A percentile compares a stretch with the other conserved stretches of the same genome.
Conservation (phyloP, 2,113 vertebrate species). For the Corythornis cristatus region DNA sequence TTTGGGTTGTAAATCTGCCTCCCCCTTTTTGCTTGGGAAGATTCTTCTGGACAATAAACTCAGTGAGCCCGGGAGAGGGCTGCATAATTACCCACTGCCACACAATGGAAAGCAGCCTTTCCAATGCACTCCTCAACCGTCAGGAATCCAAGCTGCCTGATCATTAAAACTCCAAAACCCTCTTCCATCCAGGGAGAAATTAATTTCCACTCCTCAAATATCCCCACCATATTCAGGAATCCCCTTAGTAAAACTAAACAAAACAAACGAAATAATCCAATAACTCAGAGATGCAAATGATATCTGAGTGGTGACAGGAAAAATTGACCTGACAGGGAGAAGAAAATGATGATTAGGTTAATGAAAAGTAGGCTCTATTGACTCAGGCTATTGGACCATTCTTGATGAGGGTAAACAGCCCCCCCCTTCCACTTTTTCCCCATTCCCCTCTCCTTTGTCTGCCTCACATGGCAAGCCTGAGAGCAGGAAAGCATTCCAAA, state of each 20-base stretch:
- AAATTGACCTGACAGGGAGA: neutral
- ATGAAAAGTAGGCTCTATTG: conserved; percentile 41
- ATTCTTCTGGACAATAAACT: conserved; percentile 59
- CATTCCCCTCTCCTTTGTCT: neutral
- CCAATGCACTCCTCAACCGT: conserved; percentile 1
- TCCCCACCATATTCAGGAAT: neutral
- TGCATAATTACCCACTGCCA: conserved; percentile 57
- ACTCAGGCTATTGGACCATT: neutral
- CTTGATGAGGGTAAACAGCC: conserved; percentile 22
- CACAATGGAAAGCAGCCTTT: conserved; percentile 55
- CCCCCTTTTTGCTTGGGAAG: conserved; percentile 45
- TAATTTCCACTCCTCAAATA: neutral
- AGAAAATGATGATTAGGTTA: conserved; percentile 33
- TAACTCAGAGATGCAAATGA: neutral
- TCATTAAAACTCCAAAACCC: conserved; percentile 52
- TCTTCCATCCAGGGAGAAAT: neutral
- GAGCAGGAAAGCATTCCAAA: conserved; percentile 42
- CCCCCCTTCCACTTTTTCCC: neutral
- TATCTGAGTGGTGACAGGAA: neutral
- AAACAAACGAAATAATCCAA: neutral
- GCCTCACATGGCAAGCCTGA: neutral
- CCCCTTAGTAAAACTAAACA: neutral
- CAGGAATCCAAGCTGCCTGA: conserved; percentile 43
- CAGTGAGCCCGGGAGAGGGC: neutral
- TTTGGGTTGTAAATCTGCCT: conserved; percentile 9